Base-by-base conservation (phyloP, 2,888 invertebrate genomes). In the Rotaria sp. region DNA sequence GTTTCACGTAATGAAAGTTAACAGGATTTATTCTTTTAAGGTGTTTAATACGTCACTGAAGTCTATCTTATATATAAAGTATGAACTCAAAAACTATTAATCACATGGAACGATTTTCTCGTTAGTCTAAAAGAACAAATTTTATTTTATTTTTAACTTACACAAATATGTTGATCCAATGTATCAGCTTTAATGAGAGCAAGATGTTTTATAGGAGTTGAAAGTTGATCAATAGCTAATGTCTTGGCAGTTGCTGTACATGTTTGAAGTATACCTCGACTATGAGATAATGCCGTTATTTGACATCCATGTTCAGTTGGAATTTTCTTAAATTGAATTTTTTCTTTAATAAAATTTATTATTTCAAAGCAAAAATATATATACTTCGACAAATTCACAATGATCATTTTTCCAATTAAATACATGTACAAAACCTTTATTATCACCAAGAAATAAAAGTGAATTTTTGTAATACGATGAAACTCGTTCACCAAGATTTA, bases 341-440 rank as follows among this genome's bases (percentile, higher is more conserved):
- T 38, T 10, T 30, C 41, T 8, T 41, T 41, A 7, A 50, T 50
- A 50, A 3, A 0, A 10, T 50, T 50, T 50, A 18, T 50, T 50
- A 50, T 50, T 18, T 15, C 50, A 50, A 8, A 50, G 3, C 10
- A 18, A 50, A 50, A 50, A 50, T 50, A 50, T 45, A 2, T 75
- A 10, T 45, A 80, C 80, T 45, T 80, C 80, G 11, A 80, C 15
- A 80, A 80, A 80, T 80, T 80, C 80, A 45, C 41, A 80, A 45
- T 80, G 80, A 80, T 80, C 80, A n/a, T 45, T 41, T n/a, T 45
- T 80, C 80, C 80, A 80, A 80, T 45, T 45, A 15, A 80, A 80
- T 80, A 35, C 35, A 80, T 80, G 80, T 26, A 80, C 80, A 80
- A 26, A 45, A 8, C 80, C 80, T n/a, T 80, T 45, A 80, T 45